A percentile compares a stretch with the other conserved stretches of the same genome.
phyloP scores from a whole-genome alignment of 2,113 vertebrate species.

The Himantopus leucocephalus region DNA sequence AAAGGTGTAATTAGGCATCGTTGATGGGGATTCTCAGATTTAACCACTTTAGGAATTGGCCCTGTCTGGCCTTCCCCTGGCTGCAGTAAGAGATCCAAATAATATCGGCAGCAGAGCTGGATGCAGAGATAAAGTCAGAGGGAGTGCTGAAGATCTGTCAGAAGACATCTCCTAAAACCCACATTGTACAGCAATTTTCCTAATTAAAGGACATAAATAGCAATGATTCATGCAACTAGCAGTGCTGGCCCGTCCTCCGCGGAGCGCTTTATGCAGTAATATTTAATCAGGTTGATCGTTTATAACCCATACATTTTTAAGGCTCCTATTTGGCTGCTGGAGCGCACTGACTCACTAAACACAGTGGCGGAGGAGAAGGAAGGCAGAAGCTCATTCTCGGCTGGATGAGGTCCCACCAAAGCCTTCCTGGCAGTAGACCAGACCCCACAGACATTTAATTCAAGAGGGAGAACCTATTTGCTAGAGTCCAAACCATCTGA shows the following conservation, averaged over 20 bases:
- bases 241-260: background rate
- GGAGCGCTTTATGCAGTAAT: background rate
- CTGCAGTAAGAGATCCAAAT: background rate
- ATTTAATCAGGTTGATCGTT: background rate
- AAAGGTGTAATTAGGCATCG: background rate
- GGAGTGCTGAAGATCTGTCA: background rate
- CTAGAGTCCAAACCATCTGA: background rate
- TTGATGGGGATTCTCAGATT: background rate
- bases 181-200: background rate
- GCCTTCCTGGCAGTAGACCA: background rate
- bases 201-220: slow-evolving; percentile 24
- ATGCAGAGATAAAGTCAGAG: background rate
- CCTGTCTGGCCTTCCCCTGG: background rate
- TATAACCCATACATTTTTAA: background rate
- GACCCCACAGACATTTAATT: background rate
- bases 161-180: background rate
- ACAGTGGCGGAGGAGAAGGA: background rate
- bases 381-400: background rate
- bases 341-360: background rate
- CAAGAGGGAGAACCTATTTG: background rate
- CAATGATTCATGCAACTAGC: background rate
- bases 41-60: background rate
- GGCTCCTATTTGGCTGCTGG: background rate
- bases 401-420: background rate
- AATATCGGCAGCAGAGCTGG: background rate